A percentile compares a stretch with the other conserved stretches of the same genome.
These are phyloP conservation scores for Acropora tenuis DNA, from an alignment of 64 coral and sea anemone species.

Conservation along the genomic window DNA sequence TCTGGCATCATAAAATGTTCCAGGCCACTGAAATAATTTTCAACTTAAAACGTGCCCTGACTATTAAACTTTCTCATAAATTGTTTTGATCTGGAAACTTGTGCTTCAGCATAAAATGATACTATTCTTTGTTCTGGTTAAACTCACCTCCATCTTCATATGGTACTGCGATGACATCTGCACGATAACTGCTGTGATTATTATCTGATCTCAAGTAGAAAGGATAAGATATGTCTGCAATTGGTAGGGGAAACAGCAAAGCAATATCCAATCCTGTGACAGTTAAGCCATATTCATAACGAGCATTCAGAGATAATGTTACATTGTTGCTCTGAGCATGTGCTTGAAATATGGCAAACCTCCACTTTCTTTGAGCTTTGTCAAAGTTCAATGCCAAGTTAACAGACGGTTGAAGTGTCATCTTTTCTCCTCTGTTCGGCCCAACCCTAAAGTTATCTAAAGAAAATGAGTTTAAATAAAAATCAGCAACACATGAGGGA, in stretches of 20 bases:
- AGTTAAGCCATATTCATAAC: constrained; percentile 39
- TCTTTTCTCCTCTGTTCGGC: constrained; percentile 57
- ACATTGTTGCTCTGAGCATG: constrained; percentile 73
- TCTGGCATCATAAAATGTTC: no score
- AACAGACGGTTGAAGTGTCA: constrained; percentile 25
- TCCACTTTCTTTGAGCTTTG: constrained; percentile 38
- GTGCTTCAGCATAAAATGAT: no score
- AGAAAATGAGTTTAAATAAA: no score
- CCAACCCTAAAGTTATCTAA: constrained; percentile 17
- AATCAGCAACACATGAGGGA: no score
- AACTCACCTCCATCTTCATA: constrained; percentile 49
- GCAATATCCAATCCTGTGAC: constrained; percentile 71
- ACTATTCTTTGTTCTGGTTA: background rate
- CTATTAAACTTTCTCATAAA: no score
- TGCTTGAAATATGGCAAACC: constrained; percentile 83
- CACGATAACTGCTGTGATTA: constrained; percentile 18
- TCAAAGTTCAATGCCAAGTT: background rate
- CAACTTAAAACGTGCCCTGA: no score
- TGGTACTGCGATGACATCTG: constrained; percentile 54
- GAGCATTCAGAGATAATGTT: constrained; percentile 32
- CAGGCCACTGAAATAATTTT: no score
- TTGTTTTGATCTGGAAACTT: no score
- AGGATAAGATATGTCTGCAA: background rate
- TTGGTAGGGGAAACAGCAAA: constrained; percentile 33
- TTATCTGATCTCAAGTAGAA: constrained; percentile 53